Conservation (phyloP, 37 sponge, comb jelly and placozoan genomes). For the Crambe crambe region DNA sequence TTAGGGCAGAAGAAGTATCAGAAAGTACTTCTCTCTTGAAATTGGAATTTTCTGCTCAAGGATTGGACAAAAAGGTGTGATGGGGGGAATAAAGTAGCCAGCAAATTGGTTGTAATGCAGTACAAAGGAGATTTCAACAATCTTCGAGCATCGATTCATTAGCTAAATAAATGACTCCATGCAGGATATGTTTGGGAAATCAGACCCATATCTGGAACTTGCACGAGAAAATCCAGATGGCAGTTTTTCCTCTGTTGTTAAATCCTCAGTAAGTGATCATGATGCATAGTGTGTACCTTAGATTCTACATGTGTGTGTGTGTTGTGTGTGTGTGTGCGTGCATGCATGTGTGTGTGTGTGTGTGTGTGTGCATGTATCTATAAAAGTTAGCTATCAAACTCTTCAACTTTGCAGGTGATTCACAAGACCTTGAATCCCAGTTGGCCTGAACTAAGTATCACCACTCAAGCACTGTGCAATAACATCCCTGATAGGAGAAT, state of each 20-base stretch:
- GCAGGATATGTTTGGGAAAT: conserved; percentile 79
- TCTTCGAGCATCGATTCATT: neutral
- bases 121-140: neutral
- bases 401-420: conserved; percentile 52
- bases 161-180: neutral
- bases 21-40: conserved; percentile 15
- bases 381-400: neutral
- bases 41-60: conserved; percentile 47
- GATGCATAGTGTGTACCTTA: neutral
- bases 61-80: conserved; percentile 84
- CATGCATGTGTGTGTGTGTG: neutral
- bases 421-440: conserved; percentile 87
- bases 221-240: conserved; percentile 70
- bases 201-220: conserved; percentile 84
- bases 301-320: too few relatives aligned
- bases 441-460: conserved; percentile 71
- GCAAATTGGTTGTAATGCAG: too few relatives aligned
- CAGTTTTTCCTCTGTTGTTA: conserved; percentile 51
- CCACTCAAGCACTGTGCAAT: conserved; percentile 49
- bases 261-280: conserved; percentile 6
- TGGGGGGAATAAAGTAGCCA: neutral
- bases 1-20: conserved; percentile 68
- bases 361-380: neutral
- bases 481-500: conserved; percentile 50
- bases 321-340: too few relatives aligned